These are phyloP conservation scores for Dinocampus coccinellae DNA, from an alignment of 2,888 invertebrate species.

Conservation along the genomic window DNA sequence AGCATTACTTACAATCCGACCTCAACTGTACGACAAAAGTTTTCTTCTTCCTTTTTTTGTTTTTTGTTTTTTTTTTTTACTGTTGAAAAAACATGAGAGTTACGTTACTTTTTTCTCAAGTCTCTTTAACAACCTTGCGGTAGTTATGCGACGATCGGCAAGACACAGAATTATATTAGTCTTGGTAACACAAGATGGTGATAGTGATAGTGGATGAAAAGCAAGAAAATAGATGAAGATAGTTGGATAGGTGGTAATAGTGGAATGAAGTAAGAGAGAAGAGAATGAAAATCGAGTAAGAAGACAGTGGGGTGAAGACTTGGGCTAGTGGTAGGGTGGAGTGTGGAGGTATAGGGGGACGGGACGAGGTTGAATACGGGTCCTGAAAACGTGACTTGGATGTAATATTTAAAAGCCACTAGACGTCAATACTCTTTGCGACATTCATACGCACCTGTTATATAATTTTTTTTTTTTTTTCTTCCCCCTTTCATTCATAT, in stretches of 20 bases:
- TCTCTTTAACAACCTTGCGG: slow-evolving; percentile 61
- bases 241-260: slow-evolving; percentile 38
- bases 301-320: slow-evolving; percentile 35
- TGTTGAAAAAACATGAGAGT: neutral
- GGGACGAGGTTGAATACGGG: slow-evolving; percentile 49
- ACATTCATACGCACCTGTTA: slow-evolving; percentile 48
- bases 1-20: slow-evolving; percentile 17
- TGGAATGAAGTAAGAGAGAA: slow-evolving; percentile 16
- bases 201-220: slow-evolving; percentile 15
- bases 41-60: slow-evolving; percentile 12
- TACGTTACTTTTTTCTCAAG: slow-evolving; percentile 37
- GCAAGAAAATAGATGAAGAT: slow-evolving; percentile 21
- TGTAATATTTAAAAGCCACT: slow-evolving; percentile 67
- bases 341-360: no score
- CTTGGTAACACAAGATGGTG: slow-evolving; percentile 28
- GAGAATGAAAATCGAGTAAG: slow-evolving; percentile 33
- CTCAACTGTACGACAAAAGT: slow-evolving; percentile 1
- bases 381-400: slow-evolving; percentile 67
- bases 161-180: slow-evolving; percentile 31
- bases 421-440: slow-evolving; percentile 65
- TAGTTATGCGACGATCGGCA: slow-evolving; percentile 61
- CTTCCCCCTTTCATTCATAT: slow-evolving; percentile 18
- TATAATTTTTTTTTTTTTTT: slow-evolving; percentile 27
- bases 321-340: no score
- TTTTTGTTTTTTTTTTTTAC: slow-evolving; percentile 35